phyloP scores from a whole-genome alignment of 1,140 invertebrate genomes.

The Cardiocondyla obscurior region DNA sequence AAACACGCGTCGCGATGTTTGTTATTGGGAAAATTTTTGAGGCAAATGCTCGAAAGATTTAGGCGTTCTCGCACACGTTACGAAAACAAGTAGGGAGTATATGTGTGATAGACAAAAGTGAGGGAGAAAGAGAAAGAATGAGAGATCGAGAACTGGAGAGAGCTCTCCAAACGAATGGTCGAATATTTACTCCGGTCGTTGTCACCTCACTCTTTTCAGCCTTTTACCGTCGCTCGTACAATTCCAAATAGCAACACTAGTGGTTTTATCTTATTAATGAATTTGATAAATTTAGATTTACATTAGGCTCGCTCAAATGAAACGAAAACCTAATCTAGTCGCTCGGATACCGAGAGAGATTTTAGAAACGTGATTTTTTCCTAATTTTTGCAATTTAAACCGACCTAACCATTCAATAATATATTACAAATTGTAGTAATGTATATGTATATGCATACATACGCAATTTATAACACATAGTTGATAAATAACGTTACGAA shows the following conservation, averaged over 20 bases:
- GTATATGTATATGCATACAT: background rate
- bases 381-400: background rate
- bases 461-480: background rate
- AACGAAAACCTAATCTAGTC: slow-evolving; percentile 62
- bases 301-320: slow-evolving; percentile 54
- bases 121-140: background rate
- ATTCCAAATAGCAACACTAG: slow-evolving; percentile 56
- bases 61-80: slow-evolving; percentile 55
- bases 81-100: slow-evolving; percentile 58
- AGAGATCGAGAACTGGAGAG: background rate
- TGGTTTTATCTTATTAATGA: slow-evolving; percentile 28
- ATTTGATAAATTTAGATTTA: slow-evolving; percentile 52
- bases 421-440: background rate
- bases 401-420: too few relatives aligned
- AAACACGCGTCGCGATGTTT: slow-evolving; percentile 41
- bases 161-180: slow-evolving; percentile 53
- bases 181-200: slow-evolving; percentile 71
- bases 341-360: background rate
- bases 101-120: background rate
- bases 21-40: slow-evolving; percentile 51
- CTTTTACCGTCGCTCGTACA: slow-evolving; percentile 49
- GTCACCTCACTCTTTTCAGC: slow-evolving; percentile 12
- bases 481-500: background rate
- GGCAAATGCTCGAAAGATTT: slow-evolving; percentile 48
- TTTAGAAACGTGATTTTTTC: background rate